Percentiles rank a stretch among this genome's conserved stretches.
phyloP scores from a whole-genome alignment of 2,888 invertebrate genomes.

The Dysmachus trigonus region DNA sequence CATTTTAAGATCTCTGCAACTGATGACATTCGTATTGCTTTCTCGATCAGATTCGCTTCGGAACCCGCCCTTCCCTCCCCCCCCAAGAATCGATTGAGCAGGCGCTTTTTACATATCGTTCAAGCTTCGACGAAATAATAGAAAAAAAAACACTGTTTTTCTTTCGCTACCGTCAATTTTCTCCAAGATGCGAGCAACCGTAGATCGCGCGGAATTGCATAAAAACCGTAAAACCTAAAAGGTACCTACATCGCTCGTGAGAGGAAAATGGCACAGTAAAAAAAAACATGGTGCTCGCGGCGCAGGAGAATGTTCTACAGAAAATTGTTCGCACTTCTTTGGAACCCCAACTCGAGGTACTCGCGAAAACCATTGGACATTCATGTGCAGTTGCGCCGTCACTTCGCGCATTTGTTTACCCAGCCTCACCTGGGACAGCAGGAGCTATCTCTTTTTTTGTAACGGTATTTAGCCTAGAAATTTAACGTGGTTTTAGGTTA shows the following conservation, averaged over 20 bases:
- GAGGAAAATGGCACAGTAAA: background rate
- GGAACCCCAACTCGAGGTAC: background rate
- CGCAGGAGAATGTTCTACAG: conserved; percentile 21
- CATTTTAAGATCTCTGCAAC: background rate
- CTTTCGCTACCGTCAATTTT: background rate
- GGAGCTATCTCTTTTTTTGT: conserved; percentile 15
- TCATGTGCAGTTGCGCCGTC: background rate
- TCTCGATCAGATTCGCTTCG: background rate
- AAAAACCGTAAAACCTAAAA: conserved; percentile 2
- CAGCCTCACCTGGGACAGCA: background rate
- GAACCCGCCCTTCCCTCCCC: background rate
- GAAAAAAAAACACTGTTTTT: no score
- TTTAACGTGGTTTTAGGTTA: conserved; percentile 45
- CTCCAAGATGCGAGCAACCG: background rate
- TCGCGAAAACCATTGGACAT: background rate
- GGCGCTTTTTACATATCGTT: background rate
- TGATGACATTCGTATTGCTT: conserved; percentile 22
- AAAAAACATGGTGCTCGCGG: background rate
- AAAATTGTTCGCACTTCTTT: conserved; percentile 20
- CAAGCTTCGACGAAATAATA: background rate
- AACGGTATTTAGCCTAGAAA: conserved; percentile 49
- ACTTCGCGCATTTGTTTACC: background rate
- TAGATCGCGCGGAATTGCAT: background rate
- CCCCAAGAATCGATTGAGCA: background rate
- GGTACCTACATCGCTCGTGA: background rate